phyloP scores from a whole-genome alignment of 2,888 invertebrate genomes.

The Agrypnus murinus region DNA sequence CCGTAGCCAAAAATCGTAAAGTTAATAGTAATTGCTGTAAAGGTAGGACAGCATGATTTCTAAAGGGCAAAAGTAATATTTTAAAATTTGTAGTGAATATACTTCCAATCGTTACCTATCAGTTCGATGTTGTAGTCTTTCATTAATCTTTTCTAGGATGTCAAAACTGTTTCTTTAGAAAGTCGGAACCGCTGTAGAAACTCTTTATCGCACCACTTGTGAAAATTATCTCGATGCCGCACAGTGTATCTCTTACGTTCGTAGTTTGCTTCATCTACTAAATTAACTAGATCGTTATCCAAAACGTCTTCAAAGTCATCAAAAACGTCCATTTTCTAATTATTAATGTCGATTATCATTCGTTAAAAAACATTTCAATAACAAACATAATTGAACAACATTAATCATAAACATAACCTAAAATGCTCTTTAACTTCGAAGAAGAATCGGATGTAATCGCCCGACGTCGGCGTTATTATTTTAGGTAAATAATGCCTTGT shows the following conservation, averaged over 20 bases:
- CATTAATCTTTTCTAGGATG: no score
- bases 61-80: neutral
- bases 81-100: no score
- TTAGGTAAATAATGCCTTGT: no score
- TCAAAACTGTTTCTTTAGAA: neutral
- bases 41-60: conserved; percentile 13
- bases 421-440: no score
- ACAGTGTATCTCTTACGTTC: neutral
- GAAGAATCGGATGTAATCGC: no score
- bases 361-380: no score
- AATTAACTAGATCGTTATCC: neutral
- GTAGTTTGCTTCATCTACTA: neutral
- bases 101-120: neutral
- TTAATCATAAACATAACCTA: no score
- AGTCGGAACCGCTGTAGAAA: neutral
- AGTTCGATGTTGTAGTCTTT: neutral
- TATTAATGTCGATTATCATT: no score
- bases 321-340: no score
- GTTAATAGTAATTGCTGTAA: conserved; percentile 41
- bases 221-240: neutral
- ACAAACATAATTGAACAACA: no score
- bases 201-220: neutral
- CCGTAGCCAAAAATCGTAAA: conserved; percentile 44
- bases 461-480: no score
- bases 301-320: no score